Evolutionary conservation across 2,888 invertebrate species (phyloP).

Genomic region (Barypeithes pellucidus): DNA sequence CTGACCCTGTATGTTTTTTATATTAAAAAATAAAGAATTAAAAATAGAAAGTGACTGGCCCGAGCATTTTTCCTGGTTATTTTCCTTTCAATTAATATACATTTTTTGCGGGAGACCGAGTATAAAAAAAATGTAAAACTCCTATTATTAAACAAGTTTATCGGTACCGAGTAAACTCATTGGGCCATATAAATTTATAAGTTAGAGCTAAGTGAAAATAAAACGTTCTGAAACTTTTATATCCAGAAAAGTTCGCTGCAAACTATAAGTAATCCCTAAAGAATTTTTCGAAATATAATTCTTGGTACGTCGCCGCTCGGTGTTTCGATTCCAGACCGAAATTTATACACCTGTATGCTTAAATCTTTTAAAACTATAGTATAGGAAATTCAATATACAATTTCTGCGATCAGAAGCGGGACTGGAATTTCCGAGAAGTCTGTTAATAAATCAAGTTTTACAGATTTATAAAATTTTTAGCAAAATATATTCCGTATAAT

Average conservation of each 20-base stretch:
- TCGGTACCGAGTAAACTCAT: too few relatives aligned
- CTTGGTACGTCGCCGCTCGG: slow-evolving; percentile 14
- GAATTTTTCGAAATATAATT: slow-evolving; percentile 18
- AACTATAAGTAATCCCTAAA: slow-evolving; percentile 11
- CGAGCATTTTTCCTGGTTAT: too few relatives aligned
- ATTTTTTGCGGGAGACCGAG: too few relatives aligned
- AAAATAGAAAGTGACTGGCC: too few relatives aligned
- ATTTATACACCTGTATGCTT: slow-evolving; percentile 36
- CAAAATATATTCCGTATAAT: not conserved
- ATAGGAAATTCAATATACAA: slow-evolving; percentile 20
- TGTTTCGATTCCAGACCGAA: slow-evolving; percentile 8
- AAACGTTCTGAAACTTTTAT: too few relatives aligned
- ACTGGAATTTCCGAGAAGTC: slow-evolving; percentile 27
- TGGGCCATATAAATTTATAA: too few relatives aligned
- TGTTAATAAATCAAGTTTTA: not conserved
- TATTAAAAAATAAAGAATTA: too few relatives aligned
- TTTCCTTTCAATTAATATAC: too few relatives aligned
- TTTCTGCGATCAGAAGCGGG: slow-evolving; percentile 6
- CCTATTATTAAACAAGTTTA: too few relatives aligned
- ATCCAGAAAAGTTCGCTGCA: not conserved
- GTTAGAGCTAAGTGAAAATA: too few relatives aligned
- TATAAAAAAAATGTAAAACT: too few relatives aligned
- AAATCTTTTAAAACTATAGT: slow-evolving; percentile 34
- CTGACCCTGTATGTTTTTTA: too few relatives aligned
- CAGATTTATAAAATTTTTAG: slow-evolving; percentile 8